Base-by-base conservation (phyloP, 2,113 vertebrate genomes). In the Ceratotherium simum region DNA sequence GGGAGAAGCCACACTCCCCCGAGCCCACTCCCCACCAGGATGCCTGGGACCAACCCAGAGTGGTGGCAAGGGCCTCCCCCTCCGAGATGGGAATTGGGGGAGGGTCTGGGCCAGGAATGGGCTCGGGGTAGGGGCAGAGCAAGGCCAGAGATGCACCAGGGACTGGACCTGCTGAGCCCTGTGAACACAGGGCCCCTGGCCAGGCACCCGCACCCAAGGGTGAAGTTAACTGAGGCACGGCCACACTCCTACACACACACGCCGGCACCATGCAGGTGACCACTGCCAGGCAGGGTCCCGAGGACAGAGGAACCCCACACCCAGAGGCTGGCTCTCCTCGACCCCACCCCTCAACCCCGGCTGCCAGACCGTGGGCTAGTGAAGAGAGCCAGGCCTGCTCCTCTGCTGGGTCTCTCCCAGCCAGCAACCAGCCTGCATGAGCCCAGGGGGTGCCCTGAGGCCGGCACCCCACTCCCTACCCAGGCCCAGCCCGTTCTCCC, bases 121-220 rank as follows among this genome's bases (percentile, higher is more conserved):
- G 31, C 23, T 51, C 4, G 8, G 48, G 62, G 4, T 1, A 0
- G 31, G 33, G 54, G 18, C 39, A 4, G 3, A 5, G 17, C 42
- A 8, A 31, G 64, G 42, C 27, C 25, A 23, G 4, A 60, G 64
- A 29, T 2, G 4, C 17, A 5, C 62, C 82, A 0, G 29, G 64
- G 25, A 18, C 20, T 4, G 21, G 42, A 11, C 25, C 75, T 14
- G 2, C 42, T 1, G 0, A 54, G 58, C 76, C 25, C 2, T 3
- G 0, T 0, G n/a, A 10, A 27, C 20, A 8, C 36, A 2, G 2
- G 25, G 10, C 31, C 2, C 6, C 0, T 3, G 2, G 6, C 46
- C 8, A 1, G 42, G 20, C 4, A 16, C n/a, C 25, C 12, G 5
- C n/a, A 6, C 84, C 46, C 2, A 17, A 36, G 36, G 31, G 48